Evolutionary conservation across 1,140 invertebrate species (phyloP).

Genomic region (Agraylea sexmaculata): DNA sequence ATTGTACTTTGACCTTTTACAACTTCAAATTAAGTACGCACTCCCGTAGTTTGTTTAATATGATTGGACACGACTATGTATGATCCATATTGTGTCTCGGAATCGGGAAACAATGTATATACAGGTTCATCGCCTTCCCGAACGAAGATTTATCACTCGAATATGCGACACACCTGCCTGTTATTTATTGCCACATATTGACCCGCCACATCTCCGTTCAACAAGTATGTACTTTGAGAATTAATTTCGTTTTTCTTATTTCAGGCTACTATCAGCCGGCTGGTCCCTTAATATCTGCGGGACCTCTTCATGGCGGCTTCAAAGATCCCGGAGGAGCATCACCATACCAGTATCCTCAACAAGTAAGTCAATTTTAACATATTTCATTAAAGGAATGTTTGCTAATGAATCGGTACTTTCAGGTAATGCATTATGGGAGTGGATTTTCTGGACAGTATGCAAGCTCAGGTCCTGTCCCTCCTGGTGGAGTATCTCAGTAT

Average conservation of each 20-base stretch:
- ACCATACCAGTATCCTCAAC: constrained; percentile 33
- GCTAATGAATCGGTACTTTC: not conserved
- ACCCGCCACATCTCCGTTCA: not conserved
- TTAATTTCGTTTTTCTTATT: constrained; percentile 27
- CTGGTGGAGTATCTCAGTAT: constrained; percentile 9
- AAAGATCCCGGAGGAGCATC: constrained; percentile 34
- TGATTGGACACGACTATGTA: too few species aligned
- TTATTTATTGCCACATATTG: not conserved
- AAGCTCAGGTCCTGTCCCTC: too few species aligned
- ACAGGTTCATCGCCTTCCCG: too few species aligned
- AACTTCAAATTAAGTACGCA: too few species aligned
- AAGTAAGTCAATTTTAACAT: constrained; percentile 15
- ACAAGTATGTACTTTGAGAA: constrained; percentile 1
- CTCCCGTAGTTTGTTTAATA: too few species aligned
- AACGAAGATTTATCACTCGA: too few species aligned
- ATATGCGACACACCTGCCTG: constrained; percentile 6
- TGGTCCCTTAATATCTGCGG: constrained; percentile 65
- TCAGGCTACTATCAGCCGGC: constrained; percentile 80
- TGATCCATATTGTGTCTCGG: too few species aligned
- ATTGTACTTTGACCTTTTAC: too few species aligned
- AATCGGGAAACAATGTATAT: too few species aligned
- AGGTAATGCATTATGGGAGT: constrained; percentile 20
- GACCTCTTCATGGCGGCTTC: constrained; percentile 24
- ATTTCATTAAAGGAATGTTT: not conserved
- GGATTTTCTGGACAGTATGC: constrained; percentile 13